Evolutionary conservation across 2,888 invertebrate genomes (phyloP).

Genomic region (Deladenus siricidicola): DNA sequence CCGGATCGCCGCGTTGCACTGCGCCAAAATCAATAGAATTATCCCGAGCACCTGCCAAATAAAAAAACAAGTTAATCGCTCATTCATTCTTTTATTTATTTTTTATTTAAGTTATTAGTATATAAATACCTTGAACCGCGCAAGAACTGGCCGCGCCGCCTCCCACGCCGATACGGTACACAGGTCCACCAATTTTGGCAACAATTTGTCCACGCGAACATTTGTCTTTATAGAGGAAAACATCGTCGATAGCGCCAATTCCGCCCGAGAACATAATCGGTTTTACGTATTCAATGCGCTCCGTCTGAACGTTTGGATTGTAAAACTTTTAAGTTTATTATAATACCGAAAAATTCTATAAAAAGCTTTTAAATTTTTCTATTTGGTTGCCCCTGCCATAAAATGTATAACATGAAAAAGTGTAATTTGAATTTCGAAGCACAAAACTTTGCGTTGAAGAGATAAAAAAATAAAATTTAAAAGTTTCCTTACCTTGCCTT

Average conservation of each 20-base stretch:
- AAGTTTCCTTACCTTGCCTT: background rate
- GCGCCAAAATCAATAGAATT: conserved; percentile 80
- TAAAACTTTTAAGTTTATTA: no score
- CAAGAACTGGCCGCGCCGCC: conserved; percentile 97
- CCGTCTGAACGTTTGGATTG: conserved; percentile 9
- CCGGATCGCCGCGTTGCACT: conserved; percentile 89
- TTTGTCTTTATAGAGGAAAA: conserved; percentile 3
- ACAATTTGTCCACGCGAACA: conserved; percentile 60
- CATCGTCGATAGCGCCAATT: conserved; percentile 29
- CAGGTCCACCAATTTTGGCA: conserved; percentile 91
- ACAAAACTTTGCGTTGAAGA: no score
- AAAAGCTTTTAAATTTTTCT: no score
- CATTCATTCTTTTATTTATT: conserved; percentile 50
- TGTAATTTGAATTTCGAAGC: no score
- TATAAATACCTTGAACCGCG: conserved; percentile 59
- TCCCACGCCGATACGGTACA: conserved; percentile 93
- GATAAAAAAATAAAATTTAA: no score
- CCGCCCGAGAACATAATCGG: conserved; percentile 86
- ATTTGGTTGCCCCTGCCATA: background rate
- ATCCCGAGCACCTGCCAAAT: conserved; percentile 71
- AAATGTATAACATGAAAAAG: background rate
- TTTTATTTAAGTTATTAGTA: no score
- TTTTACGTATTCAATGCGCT: conserved; percentile 78
- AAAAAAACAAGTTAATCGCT: background rate
- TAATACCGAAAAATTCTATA: no score